Conservation (phyloP, 92 coral and sea anemone species). For the Metridium senile region DNA sequence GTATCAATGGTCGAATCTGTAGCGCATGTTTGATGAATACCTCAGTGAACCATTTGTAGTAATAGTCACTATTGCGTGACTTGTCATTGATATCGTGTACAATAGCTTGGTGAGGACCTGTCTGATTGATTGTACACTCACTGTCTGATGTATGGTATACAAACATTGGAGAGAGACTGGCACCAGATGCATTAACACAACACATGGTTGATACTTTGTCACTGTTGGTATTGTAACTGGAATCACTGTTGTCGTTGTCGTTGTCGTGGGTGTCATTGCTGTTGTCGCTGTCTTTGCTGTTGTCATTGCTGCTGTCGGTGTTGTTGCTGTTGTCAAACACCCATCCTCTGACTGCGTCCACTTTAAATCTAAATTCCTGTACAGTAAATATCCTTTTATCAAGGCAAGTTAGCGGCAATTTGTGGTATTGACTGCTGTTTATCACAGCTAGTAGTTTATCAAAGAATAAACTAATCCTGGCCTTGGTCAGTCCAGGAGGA, state of each 20-base stretch:
- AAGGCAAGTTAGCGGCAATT: background rate
- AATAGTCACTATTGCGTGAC: slow-evolving; percentile 28
- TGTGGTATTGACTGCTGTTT: slow-evolving; percentile 30
- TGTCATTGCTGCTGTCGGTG: background rate
- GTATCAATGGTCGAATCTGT: slow-evolving; percentile 14
- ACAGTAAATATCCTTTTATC: slow-evolving; percentile 24
- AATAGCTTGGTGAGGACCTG: slow-evolving; percentile 11
- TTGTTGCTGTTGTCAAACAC: background rate
- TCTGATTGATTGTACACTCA: background rate
- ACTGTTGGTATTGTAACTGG: background rate
- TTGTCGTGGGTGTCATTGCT: background rate
- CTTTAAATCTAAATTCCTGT: slow-evolving; percentile 27
- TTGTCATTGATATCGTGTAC: slow-evolving; percentile 25
- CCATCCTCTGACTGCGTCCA: background rate
- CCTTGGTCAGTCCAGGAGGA: slow-evolving; percentile 3
- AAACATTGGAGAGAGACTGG: slow-evolving; percentile 39
- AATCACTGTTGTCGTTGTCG: background rate
- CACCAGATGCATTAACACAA: slow-evolving; percentile 36
- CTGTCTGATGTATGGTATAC: slow-evolving; percentile 14
- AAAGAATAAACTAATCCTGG: slow-evolving; percentile 17
- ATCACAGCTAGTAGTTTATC: slow-evolving; percentile 27
- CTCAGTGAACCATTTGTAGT: slow-evolving; percentile 35
- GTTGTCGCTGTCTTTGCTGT: background rate
- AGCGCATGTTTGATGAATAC: slow-evolving; percentile 31
- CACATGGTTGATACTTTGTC: slow-evolving; percentile 25